Evolutionary conservation across 1,140 invertebrate genomes (phyloP).

Genomic region (Aphelinus certus): DNA sequence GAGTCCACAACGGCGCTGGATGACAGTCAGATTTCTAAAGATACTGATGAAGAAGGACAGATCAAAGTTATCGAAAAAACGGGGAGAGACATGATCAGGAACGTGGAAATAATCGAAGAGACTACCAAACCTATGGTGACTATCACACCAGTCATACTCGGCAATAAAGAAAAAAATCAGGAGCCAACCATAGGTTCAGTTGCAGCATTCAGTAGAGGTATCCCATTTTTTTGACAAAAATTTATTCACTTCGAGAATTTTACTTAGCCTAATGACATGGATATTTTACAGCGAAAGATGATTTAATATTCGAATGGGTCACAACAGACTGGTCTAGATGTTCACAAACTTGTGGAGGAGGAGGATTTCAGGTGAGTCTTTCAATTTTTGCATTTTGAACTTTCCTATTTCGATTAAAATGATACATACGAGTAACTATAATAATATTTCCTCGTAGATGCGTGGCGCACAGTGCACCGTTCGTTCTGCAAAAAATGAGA

Average conservation of each 20-base stretch:
- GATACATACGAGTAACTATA: no score
- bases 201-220: constrained; percentile 53
- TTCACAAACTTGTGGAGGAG: constrained; percentile 85
- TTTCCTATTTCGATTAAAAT: no score
- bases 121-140: background rate
- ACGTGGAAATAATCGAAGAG: background rate
- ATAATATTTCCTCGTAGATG: constrained; percentile 62
- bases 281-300: constrained; percentile 55
- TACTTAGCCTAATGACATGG: background rate
- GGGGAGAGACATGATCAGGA: constrained; percentile 8
- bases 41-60: background rate
- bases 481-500: constrained; percentile 47
- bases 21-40: background rate
- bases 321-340: constrained; percentile 87
- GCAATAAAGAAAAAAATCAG: constrained; percentile 34
- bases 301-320: constrained; percentile 80
- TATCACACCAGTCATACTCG: constrained; percentile 20
- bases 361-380: constrained; percentile 70
- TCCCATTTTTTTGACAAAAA: constrained; percentile 18
- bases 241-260: background rate
- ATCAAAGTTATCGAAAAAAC: background rate
- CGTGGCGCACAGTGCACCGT: constrained; percentile 79
- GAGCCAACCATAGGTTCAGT: constrained; percentile 50
- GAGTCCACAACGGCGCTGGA: background rate
- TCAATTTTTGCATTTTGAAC: background rate